These are phyloP conservation scores for Allolobophora icterica DNA, from an alignment of 2,888 invertebrate species.

Conservation along the genomic window DNA sequence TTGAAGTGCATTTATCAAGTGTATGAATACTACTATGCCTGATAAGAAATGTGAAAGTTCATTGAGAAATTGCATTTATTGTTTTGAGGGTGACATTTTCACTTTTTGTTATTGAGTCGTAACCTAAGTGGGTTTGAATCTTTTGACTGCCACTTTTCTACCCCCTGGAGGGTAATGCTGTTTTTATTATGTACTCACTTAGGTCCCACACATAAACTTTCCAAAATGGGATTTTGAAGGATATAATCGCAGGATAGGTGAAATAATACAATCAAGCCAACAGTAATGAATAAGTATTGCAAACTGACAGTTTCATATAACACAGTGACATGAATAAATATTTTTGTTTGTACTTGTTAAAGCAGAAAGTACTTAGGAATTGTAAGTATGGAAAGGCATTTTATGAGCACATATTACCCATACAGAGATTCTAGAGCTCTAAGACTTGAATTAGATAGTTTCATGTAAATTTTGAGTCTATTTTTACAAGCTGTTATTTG, in stretches of 20 bases:
- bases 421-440: not conserved
- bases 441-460: not conserved
- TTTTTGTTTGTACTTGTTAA: not conserved
- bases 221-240: not conserved
- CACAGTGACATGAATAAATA: not conserved
- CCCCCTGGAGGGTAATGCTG: too few relatives aligned
- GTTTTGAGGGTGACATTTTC: not conserved
- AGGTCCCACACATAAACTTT: not conserved
- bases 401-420: not conserved
- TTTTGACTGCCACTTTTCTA: not conserved
- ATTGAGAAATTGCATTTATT: not conserved
- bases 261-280: not conserved
- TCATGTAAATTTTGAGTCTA: not conserved
- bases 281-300: not conserved
- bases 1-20: not conserved
- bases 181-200: not conserved
- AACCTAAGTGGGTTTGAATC: not conserved
- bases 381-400: not conserved
- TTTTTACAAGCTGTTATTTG: not conserved
- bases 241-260: not conserved
- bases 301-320: not conserved
- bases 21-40: not conserved
- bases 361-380: not conserved
- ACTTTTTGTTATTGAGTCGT: not conserved
- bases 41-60: not conserved